Evolutionary conservation across 2,113 vertebrate species (phyloP), one percentile per base, ranked within the genome.

Genomic region (Halichoeres trimaculatus): DNA sequence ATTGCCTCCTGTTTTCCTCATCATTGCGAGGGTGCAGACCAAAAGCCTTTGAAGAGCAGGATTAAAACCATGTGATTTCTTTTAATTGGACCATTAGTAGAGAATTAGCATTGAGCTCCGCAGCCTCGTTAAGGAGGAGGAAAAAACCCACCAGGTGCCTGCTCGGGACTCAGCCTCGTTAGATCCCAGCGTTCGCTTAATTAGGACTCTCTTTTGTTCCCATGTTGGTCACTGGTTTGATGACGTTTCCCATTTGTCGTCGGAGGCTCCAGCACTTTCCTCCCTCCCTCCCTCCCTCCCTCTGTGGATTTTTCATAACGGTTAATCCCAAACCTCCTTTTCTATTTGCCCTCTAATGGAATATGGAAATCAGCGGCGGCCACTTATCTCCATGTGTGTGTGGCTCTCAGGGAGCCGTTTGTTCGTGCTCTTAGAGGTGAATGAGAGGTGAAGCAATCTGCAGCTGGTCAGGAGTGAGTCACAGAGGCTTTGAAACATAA

Each of bases 71-170:
- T 94, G 93, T 94, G 91, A 93, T 94, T 92, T 88, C 82, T 93
- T 93, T 93, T 92, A 93, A 95, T 95, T 93, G 91, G 91, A 88
- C 93, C 93, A 94, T 94, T 94, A 93, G 92, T 86, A 85, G 89
- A 91, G 90, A 94, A 94, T 93, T 93, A 93, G 88, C 90, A 93
- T 94, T 88, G 88, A 92, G 91, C 88, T 91, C 80, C 84, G 62
- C 85, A 84, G 84, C 85, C 90, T 94, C 88, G 87, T 92, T 92
- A 92, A 90, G 87, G 87, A 89, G 87, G 68, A 83, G 84, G 70
- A 69, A 81, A 70, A 78, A 80, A 9, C 53, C 83, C 84, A 90
- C 90, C 84, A 90, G 88, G 85, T 90, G 83, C 88, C 84, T 84
- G 88, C 76, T 87, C 85, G 84, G 85, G 80, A 81, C 81, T 85